Evolutionary conservation across 2,888 invertebrate genomes (phyloP).

Genomic region (Drosophila helvetica): DNA sequence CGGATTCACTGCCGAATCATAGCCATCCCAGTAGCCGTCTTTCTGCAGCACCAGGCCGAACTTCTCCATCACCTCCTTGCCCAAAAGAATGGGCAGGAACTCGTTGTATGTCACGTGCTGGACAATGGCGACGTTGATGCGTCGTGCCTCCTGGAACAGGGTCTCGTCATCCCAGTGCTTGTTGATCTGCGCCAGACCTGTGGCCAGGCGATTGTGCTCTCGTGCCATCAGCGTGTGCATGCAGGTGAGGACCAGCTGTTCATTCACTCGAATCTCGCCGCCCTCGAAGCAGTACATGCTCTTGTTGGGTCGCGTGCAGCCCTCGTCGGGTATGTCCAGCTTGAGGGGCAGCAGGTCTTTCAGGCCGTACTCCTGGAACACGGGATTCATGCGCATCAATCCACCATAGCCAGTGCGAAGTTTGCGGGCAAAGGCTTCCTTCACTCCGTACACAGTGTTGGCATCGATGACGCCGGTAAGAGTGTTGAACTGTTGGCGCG

Average conservation of each 20-base stretch:
- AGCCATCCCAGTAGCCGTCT: constrained; percentile 87
- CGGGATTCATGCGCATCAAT: constrained; percentile 93
- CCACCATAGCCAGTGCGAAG: constrained; percentile 93
- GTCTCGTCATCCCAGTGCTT: constrained; percentile 98
- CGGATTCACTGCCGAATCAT: constrained; percentile 93
- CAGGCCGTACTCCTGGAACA: constrained; percentile 93
- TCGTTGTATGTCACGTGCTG: constrained; percentile 96
- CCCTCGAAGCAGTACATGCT: constrained; percentile 97
- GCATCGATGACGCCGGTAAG: constrained; percentile 94
- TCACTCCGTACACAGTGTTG: constrained; percentile 95
- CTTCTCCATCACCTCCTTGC: constrained; percentile 96
- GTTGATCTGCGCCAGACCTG: constrained; percentile 90
- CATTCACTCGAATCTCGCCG: constrained; percentile 96
- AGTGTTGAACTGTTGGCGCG: constrained; percentile 92
- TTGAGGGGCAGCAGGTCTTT: constrained; percentile 95
- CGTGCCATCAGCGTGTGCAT: constrained; percentile 96
- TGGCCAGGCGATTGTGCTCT: constrained; percentile 95
- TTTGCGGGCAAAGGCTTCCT: constrained; percentile 92
- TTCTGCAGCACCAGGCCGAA: constrained; percentile 93
- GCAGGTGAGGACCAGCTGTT: constrained; percentile 93
- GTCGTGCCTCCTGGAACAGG: constrained; percentile 93
- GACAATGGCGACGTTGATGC: constrained; percentile 93
- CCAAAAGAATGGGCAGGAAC: constrained; percentile 93
- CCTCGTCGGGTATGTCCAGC: constrained; percentile 95
- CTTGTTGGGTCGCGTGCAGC: constrained; percentile 94